Evolutionary conservation across 1,140 invertebrate species (phyloP), one percentile per base, ranked within the genome.

Genomic region (Drosophila ananassae): DNA sequence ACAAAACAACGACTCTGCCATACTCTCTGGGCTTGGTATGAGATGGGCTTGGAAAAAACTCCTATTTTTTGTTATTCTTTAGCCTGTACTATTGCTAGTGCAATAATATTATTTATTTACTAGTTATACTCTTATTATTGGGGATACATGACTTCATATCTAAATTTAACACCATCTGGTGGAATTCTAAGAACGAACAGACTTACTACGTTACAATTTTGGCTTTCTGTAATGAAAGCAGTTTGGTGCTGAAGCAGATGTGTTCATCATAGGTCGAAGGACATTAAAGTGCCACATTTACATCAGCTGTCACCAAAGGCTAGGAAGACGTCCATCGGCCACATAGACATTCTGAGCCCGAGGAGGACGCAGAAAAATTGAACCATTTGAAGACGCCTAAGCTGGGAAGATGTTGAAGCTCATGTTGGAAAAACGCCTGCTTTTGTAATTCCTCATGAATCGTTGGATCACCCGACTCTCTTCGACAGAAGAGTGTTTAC

Each of bases 251-350:
- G 8, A 10, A 37, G 34, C 2, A 12, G 10, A 37, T 37, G 34
- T 37, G 34, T 37, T 37, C 10, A n/a, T 37, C 34, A 37, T 37
- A 12, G 34, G 34, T 12, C 34, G 10, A 37, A 37, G 34, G 34
- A 37, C 12, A 44, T 9, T 44, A 44, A 61, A 68, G 53, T 72
- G 53, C 47, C 39, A 37, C 83, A 87, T 89, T 87, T 69, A 55
- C 17, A 67, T 47, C 83, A 87, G 71, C 79, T 89, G 83, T 61
- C 58, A 60, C 74, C 83, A 79, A 47, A 78, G 77, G 71, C 54
- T 25, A 52, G 46, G 32, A 21, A 44, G 48, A 56, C 34, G 32
- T 48, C 48, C 50, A 37, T 46, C 30, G 58, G 54, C 59, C 72
- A 60, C 57, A 66, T n/a, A 3, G 10, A 71, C 62, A 84, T 85